Conservation (phyloP, 2,113 vertebrate species). For the Nettapus auritus region DNA sequence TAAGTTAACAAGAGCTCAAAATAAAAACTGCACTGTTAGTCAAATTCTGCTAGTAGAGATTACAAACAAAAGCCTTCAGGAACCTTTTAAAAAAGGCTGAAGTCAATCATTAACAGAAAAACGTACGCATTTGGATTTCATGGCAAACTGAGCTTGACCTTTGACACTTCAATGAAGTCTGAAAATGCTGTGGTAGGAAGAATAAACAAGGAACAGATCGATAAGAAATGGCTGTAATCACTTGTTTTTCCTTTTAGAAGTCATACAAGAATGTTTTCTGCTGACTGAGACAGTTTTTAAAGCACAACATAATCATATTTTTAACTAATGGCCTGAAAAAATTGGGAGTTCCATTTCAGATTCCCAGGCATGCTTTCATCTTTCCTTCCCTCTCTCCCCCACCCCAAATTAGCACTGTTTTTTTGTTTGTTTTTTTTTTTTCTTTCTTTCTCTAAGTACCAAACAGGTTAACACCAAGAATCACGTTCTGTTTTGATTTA, state of each 20-base stretch:
- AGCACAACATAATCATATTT: conserved; percentile 1
- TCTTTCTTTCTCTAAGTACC: not conserved
- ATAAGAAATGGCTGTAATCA: conserved; percentile 63
- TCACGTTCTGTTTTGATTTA: not conserved
- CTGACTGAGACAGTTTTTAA: not conserved
- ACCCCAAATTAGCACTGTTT: not conserved
- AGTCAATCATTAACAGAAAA: conserved; percentile 69
- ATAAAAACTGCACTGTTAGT: not conserved
- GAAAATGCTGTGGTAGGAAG: conserved; percentile 68
- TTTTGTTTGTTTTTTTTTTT: not conserved
- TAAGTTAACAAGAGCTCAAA: not conserved
- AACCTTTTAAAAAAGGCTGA: conserved; percentile 41
- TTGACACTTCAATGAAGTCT: conserved; percentile 71
- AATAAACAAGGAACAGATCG: conserved; percentile 63
- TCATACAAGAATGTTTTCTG: conserved; percentile 55
- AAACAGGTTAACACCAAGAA: not conserved
- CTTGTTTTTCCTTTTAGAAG: conserved; percentile 60
- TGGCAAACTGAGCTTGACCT: conserved; percentile 71
- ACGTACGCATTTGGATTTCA: conserved; percentile 54
- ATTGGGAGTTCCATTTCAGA: not conserved
- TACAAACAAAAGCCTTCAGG: conserved; percentile 6
- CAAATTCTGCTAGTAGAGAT: conserved; percentile 1
- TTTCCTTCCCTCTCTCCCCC: not conserved
- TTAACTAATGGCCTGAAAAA: not conserved
- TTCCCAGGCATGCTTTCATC: not conserved